phyloP scores from a whole-genome alignment of 2,797 vertebrate genomes.

The Bucorvus abyssinicus region DNA sequence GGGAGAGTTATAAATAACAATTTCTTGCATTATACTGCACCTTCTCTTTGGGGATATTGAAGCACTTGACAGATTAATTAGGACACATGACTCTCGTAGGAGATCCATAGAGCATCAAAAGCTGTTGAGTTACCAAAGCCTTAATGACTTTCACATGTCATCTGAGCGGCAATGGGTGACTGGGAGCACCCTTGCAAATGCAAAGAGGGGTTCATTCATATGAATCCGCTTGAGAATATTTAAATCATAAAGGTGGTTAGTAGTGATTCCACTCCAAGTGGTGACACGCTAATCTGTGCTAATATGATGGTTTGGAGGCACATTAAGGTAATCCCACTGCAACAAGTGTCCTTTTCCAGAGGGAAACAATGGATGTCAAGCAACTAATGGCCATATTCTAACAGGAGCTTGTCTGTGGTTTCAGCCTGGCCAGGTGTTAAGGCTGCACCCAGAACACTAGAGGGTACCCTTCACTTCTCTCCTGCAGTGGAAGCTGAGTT shows the following conservation, averaged over 20 bases:
- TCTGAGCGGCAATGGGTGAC: not conserved
- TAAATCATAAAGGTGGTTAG: not conserved
- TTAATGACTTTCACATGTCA: not conserved
- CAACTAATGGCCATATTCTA: rapidly evolving
- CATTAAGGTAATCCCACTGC: not conserved
- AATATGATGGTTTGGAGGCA: not conserved
- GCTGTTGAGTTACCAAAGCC: not conserved
- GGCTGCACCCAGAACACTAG: constrained; percentile 8
- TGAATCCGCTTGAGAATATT: not conserved
- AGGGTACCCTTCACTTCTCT: constrained; percentile 18
- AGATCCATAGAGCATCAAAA: not conserved
- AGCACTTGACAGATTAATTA: constrained; percentile 28
- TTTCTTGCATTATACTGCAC: not conserved
- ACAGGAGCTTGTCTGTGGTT: not conserved
- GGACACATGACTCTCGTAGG: not conserved
- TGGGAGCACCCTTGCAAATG: not conserved
- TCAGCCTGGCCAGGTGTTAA: not conserved
- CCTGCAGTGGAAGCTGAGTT: not conserved
- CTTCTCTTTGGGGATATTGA: constrained; percentile 4
- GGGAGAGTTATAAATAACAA: not conserved
- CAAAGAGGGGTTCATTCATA: not conserved
- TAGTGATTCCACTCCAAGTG: not conserved
- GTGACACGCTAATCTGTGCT: not conserved
- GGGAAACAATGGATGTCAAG: not conserved
- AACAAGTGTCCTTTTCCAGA: not conserved